These are phyloP conservation scores for Corythornis madagascariensis DNA, from an alignment of 2,113 vertebrate species.

Conservation along the genomic window DNA sequence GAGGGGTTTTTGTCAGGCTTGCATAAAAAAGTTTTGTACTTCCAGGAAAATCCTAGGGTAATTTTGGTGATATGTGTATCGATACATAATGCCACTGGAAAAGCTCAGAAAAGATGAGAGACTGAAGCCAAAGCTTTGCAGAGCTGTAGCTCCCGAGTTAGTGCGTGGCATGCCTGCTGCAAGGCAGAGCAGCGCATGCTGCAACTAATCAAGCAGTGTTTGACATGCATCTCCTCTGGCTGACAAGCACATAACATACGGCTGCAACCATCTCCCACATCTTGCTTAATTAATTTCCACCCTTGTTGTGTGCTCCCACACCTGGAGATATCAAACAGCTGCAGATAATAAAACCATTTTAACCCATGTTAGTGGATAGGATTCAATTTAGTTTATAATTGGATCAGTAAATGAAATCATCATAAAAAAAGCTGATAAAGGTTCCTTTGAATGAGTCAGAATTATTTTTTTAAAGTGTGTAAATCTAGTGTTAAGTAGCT, in stretches of 20 bases:
- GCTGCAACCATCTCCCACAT: conserved; percentile 52
- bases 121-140: not conserved
- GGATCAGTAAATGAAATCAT: conserved; percentile 17
- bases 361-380: not conserved
- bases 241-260: conserved; percentile 1
- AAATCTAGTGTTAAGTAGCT: conserved; percentile 36
- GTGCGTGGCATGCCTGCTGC: not conserved
- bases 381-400: conserved; percentile 11
- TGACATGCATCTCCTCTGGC: conserved; percentile 10
- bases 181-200: not conserved
- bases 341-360: not conserved
- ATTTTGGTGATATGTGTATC: not conserved
- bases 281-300: conserved; percentile 31
- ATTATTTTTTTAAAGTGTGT: conserved; percentile 22
- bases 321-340: conserved; percentile 57
- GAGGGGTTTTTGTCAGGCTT: not conserved
- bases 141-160: not conserved
- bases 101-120: fast-evolving
- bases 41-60: not conserved
- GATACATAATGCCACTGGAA: fast-evolving
- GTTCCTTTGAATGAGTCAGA: not conserved
- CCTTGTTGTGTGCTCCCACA: conserved; percentile 34
- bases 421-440: conserved; percentile 45
- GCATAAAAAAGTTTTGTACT: fast-evolving
- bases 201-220: conserved; percentile 1